Evolutionary conservation across 2,797 vertebrate genomes (phyloP), one percentile per base, ranked within the genome.

Genomic region (Hybognathus amarus): DNA sequence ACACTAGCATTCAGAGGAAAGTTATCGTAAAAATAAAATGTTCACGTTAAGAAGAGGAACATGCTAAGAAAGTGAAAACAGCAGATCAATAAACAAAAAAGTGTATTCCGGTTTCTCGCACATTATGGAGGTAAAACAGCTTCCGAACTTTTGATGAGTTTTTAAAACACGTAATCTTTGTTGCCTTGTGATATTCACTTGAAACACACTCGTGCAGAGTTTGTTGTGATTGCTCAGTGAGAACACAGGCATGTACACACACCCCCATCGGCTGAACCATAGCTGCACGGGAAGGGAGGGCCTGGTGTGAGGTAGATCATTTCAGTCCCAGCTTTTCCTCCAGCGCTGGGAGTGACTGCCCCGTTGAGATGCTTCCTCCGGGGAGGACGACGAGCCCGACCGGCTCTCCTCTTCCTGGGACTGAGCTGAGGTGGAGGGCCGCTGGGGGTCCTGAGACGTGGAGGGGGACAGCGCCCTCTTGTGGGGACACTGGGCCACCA

Each of bases 401-500:
- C 86, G 91, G 83, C 93, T 83, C 87, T 95, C 95, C 91, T 96
- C 96, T 71, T 96, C 95, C 84, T 97, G 94, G 64, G 94, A 96
- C 90, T 93, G 92, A 0, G 91, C 89, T 82, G 91, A 92, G 87
- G 91, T 91, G 87, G 93, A 92, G 92, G 92, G 92, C 91, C 91
- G 92, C 64, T 92, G 91, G 87, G 91, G 93, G 88, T 97, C 97
- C 96, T 98, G 97, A 90, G 96, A 96, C 92, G 95, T 95, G 91
- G 95, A 91, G 24, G 94, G 92, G 80, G 88, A 82, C 71, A 94
- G 94, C 88, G 95, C 96, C 93, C 95, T 94, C 94, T 96, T 98
- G 85, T 94, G 91, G 7, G 97, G 97, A 91, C 97, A 99, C 87
- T 97, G 97, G 88, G 97, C 97, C 84, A 99, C 97, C 97, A 99